These are phyloP conservation scores for Cherax quadricarinatus DNA, from an alignment of 1,140 invertebrate species.

Conservation along the genomic window DNA sequence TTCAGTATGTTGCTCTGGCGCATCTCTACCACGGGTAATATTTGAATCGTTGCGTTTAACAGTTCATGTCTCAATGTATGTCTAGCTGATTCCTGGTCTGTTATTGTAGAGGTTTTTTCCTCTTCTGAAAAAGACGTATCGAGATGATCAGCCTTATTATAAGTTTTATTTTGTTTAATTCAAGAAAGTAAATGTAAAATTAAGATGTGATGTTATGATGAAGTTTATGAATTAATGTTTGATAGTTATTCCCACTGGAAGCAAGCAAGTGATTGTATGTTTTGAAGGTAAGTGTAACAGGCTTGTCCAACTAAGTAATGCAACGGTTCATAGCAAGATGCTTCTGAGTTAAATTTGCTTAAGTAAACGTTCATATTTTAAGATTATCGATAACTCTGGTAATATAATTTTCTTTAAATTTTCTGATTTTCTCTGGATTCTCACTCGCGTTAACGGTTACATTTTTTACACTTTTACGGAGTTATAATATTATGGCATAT, in stretches of 20 bases:
- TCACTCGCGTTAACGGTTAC: too few species aligned
- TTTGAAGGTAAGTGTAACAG: not conserved
- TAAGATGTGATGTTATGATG: not conserved
- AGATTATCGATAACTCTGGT: too few species aligned
- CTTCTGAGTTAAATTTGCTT: too few species aligned
- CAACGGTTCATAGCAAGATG: not conserved
- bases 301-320: not conserved
- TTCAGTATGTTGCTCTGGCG: not conserved
- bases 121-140: constrained; percentile 36
- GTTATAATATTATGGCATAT: too few species aligned
- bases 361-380: too few species aligned
- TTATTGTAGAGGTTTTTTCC: constrained; percentile 13
- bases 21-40: not conserved
- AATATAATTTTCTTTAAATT: too few species aligned
- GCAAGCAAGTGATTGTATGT: not conserved
- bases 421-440: too few species aligned
- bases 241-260: not conserved
- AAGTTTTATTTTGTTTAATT: not conserved
- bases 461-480: too few species aligned
- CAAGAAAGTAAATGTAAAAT: not conserved
- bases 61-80: constrained; percentile 3
- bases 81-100: not conserved
- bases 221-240: not conserved
- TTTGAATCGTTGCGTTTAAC: not conserved
- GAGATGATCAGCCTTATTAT: not conserved